A percentile compares a stretch with the other conserved stretches of the same genome.
phyloP scores from a whole-genome alignment of 2,113 vertebrate genomes.

The Anguilla japonica region DNA sequence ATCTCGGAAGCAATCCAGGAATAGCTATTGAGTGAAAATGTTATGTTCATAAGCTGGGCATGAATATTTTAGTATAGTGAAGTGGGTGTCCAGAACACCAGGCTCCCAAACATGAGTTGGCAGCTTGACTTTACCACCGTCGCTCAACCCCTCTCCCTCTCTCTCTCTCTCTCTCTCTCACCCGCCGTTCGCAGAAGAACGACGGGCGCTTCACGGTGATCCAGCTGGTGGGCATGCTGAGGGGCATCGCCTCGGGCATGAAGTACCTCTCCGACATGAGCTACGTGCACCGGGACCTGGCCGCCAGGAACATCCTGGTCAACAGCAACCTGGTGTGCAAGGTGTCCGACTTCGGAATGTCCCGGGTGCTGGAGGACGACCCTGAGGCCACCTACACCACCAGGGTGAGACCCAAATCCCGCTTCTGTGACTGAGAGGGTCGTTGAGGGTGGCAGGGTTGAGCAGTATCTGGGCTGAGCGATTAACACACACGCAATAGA shows the following conservation, averaged over 20 bases:
- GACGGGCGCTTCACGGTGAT: slow-evolving; percentile 96
- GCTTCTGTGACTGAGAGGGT: slow-evolving; percentile 1
- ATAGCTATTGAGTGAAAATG: background rate
- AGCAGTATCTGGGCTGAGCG: too few relatives aligned
- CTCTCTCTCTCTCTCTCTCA: background rate
- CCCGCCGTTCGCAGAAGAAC: slow-evolving; percentile 78
- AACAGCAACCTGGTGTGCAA: slow-evolving; percentile 99
- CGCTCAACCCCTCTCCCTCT: background rate
- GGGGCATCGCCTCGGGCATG: slow-evolving; percentile 96
- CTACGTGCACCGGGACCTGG: slow-evolving; percentile 93
- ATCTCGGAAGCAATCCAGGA: background rate
- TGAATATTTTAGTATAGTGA: background rate
- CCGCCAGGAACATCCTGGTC: slow-evolving; percentile 93
- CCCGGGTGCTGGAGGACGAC: slow-evolving; percentile 91
- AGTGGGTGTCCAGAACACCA: background rate
- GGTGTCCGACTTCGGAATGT: slow-evolving; percentile 97
- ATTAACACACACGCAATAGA: too few relatives aligned
- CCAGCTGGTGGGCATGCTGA: slow-evolving; percentile 96
- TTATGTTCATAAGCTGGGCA: background rate
- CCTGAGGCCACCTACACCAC: slow-evolving; percentile 95
- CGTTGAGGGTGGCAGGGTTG: background rate
- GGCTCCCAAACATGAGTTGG: too few relatives aligned
- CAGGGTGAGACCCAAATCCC: slow-evolving; percentile 67
- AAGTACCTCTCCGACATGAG: slow-evolving; percentile 99
- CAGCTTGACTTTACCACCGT: background rate